Conservation (phyloP, 2,113 vertebrate species). For the Anguilla japonica region DNA sequence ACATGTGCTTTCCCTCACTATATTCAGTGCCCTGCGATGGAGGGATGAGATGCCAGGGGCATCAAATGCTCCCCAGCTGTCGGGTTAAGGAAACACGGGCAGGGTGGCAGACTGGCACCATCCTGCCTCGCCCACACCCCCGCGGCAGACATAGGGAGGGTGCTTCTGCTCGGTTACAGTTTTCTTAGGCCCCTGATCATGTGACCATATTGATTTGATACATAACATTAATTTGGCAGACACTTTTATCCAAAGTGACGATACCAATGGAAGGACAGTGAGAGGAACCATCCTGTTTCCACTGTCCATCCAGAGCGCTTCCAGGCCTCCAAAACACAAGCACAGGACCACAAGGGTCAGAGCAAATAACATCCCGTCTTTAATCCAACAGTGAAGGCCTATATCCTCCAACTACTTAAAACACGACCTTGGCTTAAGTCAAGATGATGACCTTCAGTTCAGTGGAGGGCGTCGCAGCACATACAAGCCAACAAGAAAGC, state of each 20-base stretch:
- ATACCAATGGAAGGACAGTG: not conserved
- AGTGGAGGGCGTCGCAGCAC: no score
- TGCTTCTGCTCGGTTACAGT: not conserved
- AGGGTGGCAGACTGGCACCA: not conserved
- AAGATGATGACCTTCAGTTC: no score
- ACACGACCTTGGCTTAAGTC: no score
- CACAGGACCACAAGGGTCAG: not conserved
- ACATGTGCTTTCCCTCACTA: not conserved
- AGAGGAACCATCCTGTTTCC: not conserved
- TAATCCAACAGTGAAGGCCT: not conserved
- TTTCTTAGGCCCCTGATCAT: not conserved
- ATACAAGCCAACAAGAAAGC: no score
- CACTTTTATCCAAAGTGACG: no score
- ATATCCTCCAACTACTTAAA: not conserved
- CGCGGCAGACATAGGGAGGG: not conserved
- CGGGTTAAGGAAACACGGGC: conserved; percentile 12
- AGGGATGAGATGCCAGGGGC: not conserved
- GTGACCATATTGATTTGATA: no score
- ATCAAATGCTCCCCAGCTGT: not conserved
- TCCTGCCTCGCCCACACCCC: not conserved
- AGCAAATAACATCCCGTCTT: no score
- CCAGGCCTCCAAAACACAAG: not conserved
- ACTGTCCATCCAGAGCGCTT: no score
- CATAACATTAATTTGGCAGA: no score
- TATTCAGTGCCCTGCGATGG: not conserved